phyloP scores from a whole-genome alignment of 2,113 vertebrate species.

The Misgurnus anguillicaudatus region DNA sequence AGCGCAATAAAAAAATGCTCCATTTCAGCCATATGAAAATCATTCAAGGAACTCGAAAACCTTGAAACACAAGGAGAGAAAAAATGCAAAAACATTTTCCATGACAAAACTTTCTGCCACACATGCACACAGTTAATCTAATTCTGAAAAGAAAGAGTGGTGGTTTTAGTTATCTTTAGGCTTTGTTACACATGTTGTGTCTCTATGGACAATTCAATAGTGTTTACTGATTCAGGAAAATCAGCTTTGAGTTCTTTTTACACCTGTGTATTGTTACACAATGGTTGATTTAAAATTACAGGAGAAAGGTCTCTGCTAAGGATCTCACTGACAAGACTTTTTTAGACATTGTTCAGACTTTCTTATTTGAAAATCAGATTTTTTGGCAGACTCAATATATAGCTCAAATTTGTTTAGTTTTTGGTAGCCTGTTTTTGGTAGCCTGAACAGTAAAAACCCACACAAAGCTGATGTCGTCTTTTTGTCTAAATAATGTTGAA shows the following conservation, averaged over 20 bases:
- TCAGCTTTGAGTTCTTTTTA: neutral
- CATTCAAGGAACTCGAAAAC: constrained; percentile 37
- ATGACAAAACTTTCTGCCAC: constrained; percentile 2
- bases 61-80: constrained; percentile 38
- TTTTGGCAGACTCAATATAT: too few relatives aligned
- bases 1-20: constrained; percentile 28
- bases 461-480: too few relatives aligned
- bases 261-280: neutral
- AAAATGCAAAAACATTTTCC: neutral
- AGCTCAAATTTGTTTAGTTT: too few relatives aligned
- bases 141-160: neutral
- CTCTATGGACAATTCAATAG: neutral
- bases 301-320: too few relatives aligned
- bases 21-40: constrained; percentile 48
- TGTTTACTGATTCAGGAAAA: neutral
- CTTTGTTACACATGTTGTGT: neutral
- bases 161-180: neutral
- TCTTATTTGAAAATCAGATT: too few relatives aligned
- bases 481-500: too few relatives aligned
- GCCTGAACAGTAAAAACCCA: too few relatives aligned
- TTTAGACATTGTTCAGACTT: too few relatives aligned
- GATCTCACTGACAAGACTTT: too few relatives aligned
- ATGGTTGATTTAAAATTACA: neutral
- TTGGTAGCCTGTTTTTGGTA: too few relatives aligned
- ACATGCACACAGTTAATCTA: constrained; percentile 24